Evolutionary conservation across 2,888 invertebrate genomes (phyloP), one percentile per base, ranked within the genome.

Genomic region (Ditylenchus weischeri): DNA sequence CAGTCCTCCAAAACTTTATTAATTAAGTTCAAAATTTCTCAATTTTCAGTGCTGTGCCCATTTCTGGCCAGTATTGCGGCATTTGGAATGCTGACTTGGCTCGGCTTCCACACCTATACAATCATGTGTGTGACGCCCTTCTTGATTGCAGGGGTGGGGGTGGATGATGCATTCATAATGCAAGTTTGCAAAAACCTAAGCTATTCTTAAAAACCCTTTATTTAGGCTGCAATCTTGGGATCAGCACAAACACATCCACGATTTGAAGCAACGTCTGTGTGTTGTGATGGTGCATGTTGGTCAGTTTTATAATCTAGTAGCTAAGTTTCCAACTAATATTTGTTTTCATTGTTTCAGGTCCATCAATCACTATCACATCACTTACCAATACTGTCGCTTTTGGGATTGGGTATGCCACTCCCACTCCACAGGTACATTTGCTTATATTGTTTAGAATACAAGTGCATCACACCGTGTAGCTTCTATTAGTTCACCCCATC

Each of bases 61-160:
- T 72, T 82, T 64, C 65, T 79, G 8, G 75, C 77, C 0, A 76
- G 76, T 0, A 50, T 76, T 23, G 75, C 80, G 6, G 75, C 80
- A 10, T 80, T 81, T 59, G 81, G 81, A 15, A 66, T 77, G 0
- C 72, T 76, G 47, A 79, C 77, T 48, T 79, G 76, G 74, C n/a
- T 76, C 15, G 75, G 73, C 21, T 43, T 47, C 69, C 70, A 74
- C 7, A 72, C 75, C 61, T 82, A 82, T 62, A 76, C 80, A 5
- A 78, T 81, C 65, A 79, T 81, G 72, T 81, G 82, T 65, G 80
- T 81, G 38, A 76, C 77, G 0, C 81, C 81, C 3, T 81, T 81
- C 59, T 62, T 81, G 35, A 79, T 63, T 54, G 54, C 47, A 48
- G 47, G 61, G 54, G 61, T 62, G 69, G 77, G 79, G n/a, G 80